Conservation (phyloP, 2,797 vertebrate species). For the Acomys russatus region DNA sequence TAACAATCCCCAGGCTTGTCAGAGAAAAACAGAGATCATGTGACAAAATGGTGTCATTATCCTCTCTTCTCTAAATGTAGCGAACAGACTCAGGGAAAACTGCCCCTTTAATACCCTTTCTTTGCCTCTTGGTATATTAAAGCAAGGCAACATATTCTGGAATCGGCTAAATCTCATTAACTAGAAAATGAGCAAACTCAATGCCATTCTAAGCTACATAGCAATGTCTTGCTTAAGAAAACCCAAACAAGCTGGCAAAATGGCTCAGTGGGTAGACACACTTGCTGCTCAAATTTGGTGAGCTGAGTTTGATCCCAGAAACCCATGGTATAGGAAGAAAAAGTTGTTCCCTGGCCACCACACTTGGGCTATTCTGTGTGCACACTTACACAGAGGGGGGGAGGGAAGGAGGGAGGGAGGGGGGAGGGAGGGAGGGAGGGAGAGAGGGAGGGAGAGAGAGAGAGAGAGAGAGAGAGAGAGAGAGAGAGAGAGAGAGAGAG, state of each 20-base stretch:
- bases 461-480: neutral
- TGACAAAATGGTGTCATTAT: neutral
- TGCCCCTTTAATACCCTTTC: conserved; percentile 8
- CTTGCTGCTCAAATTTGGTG: neutral
- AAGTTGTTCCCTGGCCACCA: neutral
- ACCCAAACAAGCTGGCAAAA: neutral
- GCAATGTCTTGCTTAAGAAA: neutral
- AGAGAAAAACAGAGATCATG: conserved; percentile 39
- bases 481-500: neutral
- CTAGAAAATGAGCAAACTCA: conserved; percentile 18
- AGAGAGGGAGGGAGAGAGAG: too few relatives aligned
- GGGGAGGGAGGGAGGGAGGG: too few relatives aligned
- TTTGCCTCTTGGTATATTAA: conserved; percentile 40
- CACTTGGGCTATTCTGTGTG: neutral
- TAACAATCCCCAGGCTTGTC: conserved; percentile 40
- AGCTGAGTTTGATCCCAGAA: neutral
- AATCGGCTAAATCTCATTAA: conserved; percentile 68
- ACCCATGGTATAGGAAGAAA: neutral
- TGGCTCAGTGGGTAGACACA: neutral
- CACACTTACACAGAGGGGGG: too few relatives aligned
- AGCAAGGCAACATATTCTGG: conserved; percentile 19
- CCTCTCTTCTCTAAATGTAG: conserved; percentile 16
- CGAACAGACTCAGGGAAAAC: conserved; percentile 42
- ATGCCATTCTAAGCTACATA: neutral
- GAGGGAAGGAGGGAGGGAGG: too few relatives aligned